These are phyloP conservation scores for Triops cancriformis DNA, from an alignment of 1,140 invertebrate species.

Conservation along the genomic window DNA sequence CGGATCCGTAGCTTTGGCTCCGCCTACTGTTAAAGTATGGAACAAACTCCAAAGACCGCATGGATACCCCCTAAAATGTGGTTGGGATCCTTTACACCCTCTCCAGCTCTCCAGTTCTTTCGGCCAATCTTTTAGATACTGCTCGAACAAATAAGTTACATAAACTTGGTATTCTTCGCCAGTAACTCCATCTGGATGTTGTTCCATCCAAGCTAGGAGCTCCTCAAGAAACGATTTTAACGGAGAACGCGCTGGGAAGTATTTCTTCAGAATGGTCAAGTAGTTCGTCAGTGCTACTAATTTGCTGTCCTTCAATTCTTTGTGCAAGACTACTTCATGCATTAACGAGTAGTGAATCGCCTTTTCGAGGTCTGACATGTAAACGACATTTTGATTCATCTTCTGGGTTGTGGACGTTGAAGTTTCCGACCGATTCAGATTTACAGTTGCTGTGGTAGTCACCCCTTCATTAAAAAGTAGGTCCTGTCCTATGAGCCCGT, in stretches of 20 bases:
- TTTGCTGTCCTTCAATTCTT: constrained; percentile 56
- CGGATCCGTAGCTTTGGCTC: constrained; percentile 39
- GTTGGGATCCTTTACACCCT: constrained; percentile 68
- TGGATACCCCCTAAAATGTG: constrained; percentile 73
- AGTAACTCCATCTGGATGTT: constrained; percentile 42
- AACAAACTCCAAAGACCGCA: constrained; percentile 94
- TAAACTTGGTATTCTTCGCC: constrained; percentile 48
- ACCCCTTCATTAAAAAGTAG: background rate
- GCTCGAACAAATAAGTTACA: background rate
- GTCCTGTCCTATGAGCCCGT: background rate
- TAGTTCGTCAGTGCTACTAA: constrained; percentile 63
- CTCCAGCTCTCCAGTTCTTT: constrained; percentile 57
- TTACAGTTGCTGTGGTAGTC: background rate
- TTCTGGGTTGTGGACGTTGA: background rate
- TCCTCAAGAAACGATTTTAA: constrained; percentile 48
- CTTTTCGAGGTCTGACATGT: constrained; percentile 77
- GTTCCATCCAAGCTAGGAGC: constrained; percentile 42
- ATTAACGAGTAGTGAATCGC: constrained; percentile 66
- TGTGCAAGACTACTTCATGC: constrained; percentile 66
- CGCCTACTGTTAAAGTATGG: constrained; percentile 74
- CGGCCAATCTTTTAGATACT: constrained; percentile 40
- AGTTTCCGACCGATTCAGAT: constrained; percentile 6
- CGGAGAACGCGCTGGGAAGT: constrained; percentile 61
- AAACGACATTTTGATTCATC: constrained; percentile 47
- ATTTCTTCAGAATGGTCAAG: constrained; percentile 55